Conservation (phyloP, 2,888 invertebrate genomes). For the Thereva unica region DNA sequence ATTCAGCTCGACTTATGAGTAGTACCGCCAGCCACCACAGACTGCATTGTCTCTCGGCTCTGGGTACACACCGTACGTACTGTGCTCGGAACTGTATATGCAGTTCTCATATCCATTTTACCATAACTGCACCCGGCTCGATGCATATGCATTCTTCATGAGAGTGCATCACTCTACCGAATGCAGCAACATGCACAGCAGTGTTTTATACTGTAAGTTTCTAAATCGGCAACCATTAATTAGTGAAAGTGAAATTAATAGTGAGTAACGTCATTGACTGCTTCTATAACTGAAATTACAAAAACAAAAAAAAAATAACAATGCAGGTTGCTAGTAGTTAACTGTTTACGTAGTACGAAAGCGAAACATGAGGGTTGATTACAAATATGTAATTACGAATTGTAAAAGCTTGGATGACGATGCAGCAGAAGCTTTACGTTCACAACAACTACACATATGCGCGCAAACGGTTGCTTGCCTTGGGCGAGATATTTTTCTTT, state of each 20-base stretch:
- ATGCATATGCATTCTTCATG: slow-evolving; percentile 2
- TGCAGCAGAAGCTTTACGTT: no score
- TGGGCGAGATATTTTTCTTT: no score
- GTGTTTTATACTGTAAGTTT: slow-evolving; percentile 24
- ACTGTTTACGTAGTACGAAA: no score
- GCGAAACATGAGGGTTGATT: no score
- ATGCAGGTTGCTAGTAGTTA: no score
- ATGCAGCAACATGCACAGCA: neutral
- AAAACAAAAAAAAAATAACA: no score
- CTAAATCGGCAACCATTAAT: slow-evolving; percentile 24
- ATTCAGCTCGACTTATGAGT: slow-evolving; percentile 2
- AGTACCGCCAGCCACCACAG: neutral
- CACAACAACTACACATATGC: no score
- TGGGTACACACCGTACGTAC: no score
- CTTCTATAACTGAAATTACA: no score
- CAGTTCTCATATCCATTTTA: slow-evolving; percentile 12
- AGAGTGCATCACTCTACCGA: neutral
- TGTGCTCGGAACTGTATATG: neutral
- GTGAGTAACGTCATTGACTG: slow-evolving; percentile 16
- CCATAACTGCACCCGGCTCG: slow-evolving; percentile 1
- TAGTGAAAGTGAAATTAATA: slow-evolving; percentile 30
- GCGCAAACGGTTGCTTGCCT: no score
- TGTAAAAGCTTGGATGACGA: no score
- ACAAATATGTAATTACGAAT: no score
- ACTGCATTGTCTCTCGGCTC: slow-evolving; percentile 14